Base-by-base conservation (phyloP, 2,888 invertebrate species). In the Nudaria mundana region DNA sequence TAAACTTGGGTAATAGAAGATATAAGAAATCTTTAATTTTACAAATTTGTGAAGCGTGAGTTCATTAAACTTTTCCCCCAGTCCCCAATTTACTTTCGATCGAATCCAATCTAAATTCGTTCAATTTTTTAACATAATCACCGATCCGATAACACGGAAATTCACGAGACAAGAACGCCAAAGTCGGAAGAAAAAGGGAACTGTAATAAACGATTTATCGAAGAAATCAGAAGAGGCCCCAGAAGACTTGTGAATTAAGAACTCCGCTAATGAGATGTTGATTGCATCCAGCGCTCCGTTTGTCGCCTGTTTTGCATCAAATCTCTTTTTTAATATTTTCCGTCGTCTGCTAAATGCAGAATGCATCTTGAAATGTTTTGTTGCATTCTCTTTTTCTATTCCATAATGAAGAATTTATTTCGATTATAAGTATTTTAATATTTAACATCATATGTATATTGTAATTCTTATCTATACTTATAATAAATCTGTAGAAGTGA, bases 221-320 rank as follows among this genome's bases (percentile, higher is more conserved):
- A 73, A 71, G 70, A 75, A 81, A 80, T 82, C 81, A 71, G 69
- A 65, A 64, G 63, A 56, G 63, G 62, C 61, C 75, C 63, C 59
- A 39, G 48, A 73, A 62, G 76, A 78, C 76, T 72, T 67, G 63
- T 62, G 76, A 81, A 83, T 82, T 84, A 85, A 83, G 77, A 75
- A 75, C 66, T 73, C 63, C 72, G 63, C 83, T 85, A 85, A 86
- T 85, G 84, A 84, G 83, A 86, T 85, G 86, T 82, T 85, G 84
- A 86, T 85, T 84, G 84, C 81, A 76, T 76, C 76, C 75, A 70
- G 63, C 66, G 74, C 66, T 66, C 66, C 76, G 76, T 71, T 82
- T 78, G 76, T 76, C 78, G 72, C 57, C 70, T 73, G 66, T 71
- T 78, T 75, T 68, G 66, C 71, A 73, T 76, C 71, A 66, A 63